Percentiles rank a stretch among this genome's conserved stretches.
Evolutionary conservation across 2,888 invertebrate genomes (phyloP).

Genomic region (Lasioglossum vierecki): DNA sequence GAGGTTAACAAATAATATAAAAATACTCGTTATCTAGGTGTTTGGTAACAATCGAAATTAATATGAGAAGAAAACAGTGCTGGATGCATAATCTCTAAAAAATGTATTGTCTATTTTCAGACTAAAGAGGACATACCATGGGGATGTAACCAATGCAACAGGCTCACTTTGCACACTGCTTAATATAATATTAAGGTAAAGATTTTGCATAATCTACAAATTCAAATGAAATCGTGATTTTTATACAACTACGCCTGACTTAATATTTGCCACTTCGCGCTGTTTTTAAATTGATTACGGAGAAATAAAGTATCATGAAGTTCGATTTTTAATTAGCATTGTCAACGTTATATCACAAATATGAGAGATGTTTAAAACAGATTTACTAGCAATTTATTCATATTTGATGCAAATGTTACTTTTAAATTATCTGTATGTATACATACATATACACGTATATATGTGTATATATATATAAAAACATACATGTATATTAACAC

Average conservation of each 20-base stretch:
- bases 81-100: slow-evolving; percentile 58
- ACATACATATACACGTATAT: not conserved
- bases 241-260: slow-evolving; percentile 60
- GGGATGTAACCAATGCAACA: slow-evolving; percentile 66
- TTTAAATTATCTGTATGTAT: slow-evolving; percentile 67
- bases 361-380: slow-evolving; percentile 23
- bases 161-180: slow-evolving; percentile 75
- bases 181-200: slow-evolving; percentile 83
- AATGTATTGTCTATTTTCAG: slow-evolving; percentile 81
- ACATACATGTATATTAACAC: slow-evolving; percentile 20
- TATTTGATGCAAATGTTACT: slow-evolving; percentile 73
- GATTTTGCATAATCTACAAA: slow-evolving; percentile 82
- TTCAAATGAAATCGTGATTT: slow-evolving; percentile 60
- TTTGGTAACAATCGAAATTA: slow-evolving; percentile 51
- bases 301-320: slow-evolving; percentile 23
- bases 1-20: slow-evolving; percentile 60
- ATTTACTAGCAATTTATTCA: slow-evolving; percentile 60
- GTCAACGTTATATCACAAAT: slow-evolving; percentile 51
- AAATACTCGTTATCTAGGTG: slow-evolving; percentile 49
- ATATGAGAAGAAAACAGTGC: slow-evolving; percentile 30
- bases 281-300: slow-evolving; percentile 38
- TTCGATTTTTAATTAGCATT: slow-evolving; percentile 35
- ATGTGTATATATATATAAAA: not conserved
- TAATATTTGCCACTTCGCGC: slow-evolving; percentile 35
- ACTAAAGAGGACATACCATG: slow-evolving; percentile 68